These are phyloP conservation scores for Falco cherrug DNA, from an alignment of 2,797 vertebrate genomes.

Conservation along the genomic window DNA sequence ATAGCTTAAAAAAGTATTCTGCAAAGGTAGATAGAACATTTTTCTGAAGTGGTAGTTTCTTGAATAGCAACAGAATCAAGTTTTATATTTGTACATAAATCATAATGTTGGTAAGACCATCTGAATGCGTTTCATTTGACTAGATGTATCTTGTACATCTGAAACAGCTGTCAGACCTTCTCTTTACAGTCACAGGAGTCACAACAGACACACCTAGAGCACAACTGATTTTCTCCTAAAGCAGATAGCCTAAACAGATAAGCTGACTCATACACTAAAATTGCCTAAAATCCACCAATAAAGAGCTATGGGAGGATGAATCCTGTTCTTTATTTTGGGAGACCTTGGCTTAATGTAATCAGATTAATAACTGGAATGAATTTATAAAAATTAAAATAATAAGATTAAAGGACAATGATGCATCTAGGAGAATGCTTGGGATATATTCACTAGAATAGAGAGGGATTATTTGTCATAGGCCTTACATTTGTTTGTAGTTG, in stretches of 20 bases:
- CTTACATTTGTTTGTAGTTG: not conserved
- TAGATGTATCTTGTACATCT: not conserved
- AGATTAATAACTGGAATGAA: not conserved
- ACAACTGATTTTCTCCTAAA: not conserved
- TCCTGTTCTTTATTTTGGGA: not conserved
- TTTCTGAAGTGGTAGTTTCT: not conserved
- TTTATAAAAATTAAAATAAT: not conserved
- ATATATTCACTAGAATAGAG: not conserved
- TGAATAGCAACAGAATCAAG: not conserved
- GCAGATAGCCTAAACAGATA: not conserved
- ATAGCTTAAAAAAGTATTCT: not conserved
- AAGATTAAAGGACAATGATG: not conserved
- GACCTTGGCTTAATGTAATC: not conserved
- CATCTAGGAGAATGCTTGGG: not conserved
- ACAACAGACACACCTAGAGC: not conserved
- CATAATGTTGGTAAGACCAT: not conserved
- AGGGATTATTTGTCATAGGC: not conserved
- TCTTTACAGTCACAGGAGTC: not conserved
- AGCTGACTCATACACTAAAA: not conserved
- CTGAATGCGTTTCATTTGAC: not conserved
- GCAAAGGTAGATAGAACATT: not conserved
- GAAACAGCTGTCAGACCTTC: not conserved
- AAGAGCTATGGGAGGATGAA: not conserved
- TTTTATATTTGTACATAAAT: not conserved
- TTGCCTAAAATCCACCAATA: not conserved